Evolutionary conservation across 2,797 vertebrate genomes (phyloP), one percentile per base, ranked within the genome.

Genomic region (Tarsius wallacei): DNA sequence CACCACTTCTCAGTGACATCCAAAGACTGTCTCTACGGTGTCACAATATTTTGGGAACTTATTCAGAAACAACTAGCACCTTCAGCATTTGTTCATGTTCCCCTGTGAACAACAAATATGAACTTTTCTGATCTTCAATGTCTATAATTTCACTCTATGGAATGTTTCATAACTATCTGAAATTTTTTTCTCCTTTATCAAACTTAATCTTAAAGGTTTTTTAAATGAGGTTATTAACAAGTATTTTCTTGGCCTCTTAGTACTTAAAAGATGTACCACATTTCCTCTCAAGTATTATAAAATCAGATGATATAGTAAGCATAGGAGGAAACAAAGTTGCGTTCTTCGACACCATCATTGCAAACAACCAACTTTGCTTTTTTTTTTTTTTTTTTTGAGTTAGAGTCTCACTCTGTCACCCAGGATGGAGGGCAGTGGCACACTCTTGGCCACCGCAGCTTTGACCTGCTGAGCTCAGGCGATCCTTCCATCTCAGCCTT

Each of bases 121-220:
- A 28, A 24, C 51, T 63, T 93, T 71, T 78, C 89, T 71, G 36
- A 53, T 4, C 36, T 7, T 81, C 49, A 61, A 0, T 10, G n/a
- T 71, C 74, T 70, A 2, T 64, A 71, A 80, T 57, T 73, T 85
- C 53, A 78, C 21, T 71, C 26, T 47, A 66, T 5, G 5, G 21
- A 24, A 95, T 64, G 28, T 14, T 85, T 19, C 57, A 64, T 81
- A 63, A 84, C 71, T 33, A 70, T 2, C 42, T 59, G 22, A 33
- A 68, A 7, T 83, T 77, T 76, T 42, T 63, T 82, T 59, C 86
- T 82, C 57, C 83, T 28, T 78, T 86, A 78, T 95, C 93, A 95
- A 77, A 86, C 51, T 82, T 94, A 68, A 96, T 93, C 91, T 76
- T 83, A 76, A 78, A 91, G 90, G 15, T 14, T 87, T 85, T 85